Conservation (phyloP, 1,140 invertebrate species). For the Ceratoteleas bidentatus region DNA sequence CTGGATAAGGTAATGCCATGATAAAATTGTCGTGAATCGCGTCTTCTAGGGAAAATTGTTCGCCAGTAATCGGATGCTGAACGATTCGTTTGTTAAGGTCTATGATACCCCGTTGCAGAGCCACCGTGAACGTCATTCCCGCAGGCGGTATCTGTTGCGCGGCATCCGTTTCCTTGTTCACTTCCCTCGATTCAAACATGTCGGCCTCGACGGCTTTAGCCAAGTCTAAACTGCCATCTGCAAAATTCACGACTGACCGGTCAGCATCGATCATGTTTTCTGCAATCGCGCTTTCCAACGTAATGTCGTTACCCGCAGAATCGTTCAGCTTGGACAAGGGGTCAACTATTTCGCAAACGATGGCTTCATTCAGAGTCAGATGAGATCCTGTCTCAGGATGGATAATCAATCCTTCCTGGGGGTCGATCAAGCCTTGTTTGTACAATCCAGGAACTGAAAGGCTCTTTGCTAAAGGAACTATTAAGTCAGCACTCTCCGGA, state of each 20-base stretch:
- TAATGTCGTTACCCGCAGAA: constrained; percentile 85
- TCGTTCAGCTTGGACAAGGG: constrained; percentile 83
- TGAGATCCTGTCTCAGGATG: constrained; percentile 93
- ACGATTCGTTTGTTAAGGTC: constrained; percentile 86
- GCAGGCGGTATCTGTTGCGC: constrained; percentile 82
- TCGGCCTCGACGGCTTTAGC: constrained; percentile 86
- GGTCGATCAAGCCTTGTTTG: constrained; percentile 91
- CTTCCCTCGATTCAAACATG: constrained; percentile 83
- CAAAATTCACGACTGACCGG: constrained; percentile 86
- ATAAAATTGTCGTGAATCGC: constrained; percentile 92
- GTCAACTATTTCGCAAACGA: constrained; percentile 93
- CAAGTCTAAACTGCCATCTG: constrained; percentile 85
- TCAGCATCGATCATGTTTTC: constrained; percentile 88
- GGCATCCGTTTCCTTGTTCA: constrained; percentile 53
- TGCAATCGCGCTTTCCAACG: constrained; percentile 90
- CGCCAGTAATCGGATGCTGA: constrained; percentile 90
- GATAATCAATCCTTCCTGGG: constrained; percentile 89
- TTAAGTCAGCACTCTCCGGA: constrained; percentile 87
- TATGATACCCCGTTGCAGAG: constrained; percentile 89
- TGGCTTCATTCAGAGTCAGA: constrained; percentile 90
- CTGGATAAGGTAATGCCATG: constrained; percentile 89
- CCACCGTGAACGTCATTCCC: constrained; percentile 91
- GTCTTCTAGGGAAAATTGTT: constrained; percentile 85
- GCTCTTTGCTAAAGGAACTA: constrained; percentile 91
- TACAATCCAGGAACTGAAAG: constrained; percentile 91